Base-by-base conservation (phyloP, 1,140 invertebrate species). In the Macrotrachela quadricornifera region DNA sequence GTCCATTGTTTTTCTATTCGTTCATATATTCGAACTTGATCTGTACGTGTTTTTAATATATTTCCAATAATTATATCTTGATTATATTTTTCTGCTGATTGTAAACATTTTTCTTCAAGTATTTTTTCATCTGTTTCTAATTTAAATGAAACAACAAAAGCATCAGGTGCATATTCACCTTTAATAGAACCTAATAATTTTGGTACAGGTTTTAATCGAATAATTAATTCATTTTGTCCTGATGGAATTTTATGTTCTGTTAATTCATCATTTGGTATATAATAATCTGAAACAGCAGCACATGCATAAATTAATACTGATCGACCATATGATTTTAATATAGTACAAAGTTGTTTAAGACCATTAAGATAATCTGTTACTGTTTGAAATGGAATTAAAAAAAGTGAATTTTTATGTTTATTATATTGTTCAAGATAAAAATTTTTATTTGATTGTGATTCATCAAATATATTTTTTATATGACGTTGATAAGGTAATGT, bases 221-320 rank as follows among this genome's bases (percentile, higher is more conserved):
- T 80, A 38, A 79, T 78, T 37, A 85, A 78, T 40, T 81, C 76
- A 57, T 76, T 75, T 16, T 77, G 77, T 14, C 58, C 58, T 13
- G 87, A 86, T 65, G 85, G 82, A 63, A 97, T 90, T 73, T 97
- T 96, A 69, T 96, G 90, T 44, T 80, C 79, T 30, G 87, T 79
- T 80, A 96, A 81, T 75, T 88, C 74, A 66, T 81, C 79, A 57
- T 80, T 77, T 46, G 88, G 87, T 68, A 97, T 80, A 67, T 96
- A 96, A 75, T 97, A 99, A 71, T 99, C 92, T 2, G 91, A 94
- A 0, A 96, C 92, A 14, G 92, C 92, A 16, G 92, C 92, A 36
- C 91, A 90, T 52, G 97, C 75, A 70, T 92, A 97, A 0, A 97
- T 68, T 56, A 95, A 68, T 0, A 80, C 83, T 39, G 72, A 73